Base-by-base conservation (phyloP, 1,140 invertebrate genomes). In the Drosophila sp. region DNA sequence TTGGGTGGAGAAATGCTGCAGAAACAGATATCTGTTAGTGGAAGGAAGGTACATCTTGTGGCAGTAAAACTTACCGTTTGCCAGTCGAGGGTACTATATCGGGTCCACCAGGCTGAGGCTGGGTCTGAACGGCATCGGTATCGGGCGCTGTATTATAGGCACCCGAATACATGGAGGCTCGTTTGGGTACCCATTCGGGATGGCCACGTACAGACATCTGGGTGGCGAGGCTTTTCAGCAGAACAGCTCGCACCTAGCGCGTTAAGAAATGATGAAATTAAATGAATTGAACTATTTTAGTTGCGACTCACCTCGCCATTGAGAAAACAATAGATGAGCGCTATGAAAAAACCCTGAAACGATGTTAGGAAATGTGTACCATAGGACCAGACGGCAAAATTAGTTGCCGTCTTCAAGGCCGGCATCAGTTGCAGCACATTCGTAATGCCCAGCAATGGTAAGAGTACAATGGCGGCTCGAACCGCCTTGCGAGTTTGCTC, bases 311-410 rank as follows among this genome's bases (percentile, higher is more conserved):
- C 97, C 94, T 98, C 97, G 60, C 95, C 96, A 81, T 98, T 98
- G 33, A 97, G 92, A 80, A 98, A 98, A 90, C 97, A 98, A 91
- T 98, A 98, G 23, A 98, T 92, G 2, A 96, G 93, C 0, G 96
- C 95, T 30, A 98, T 95, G 82, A 97, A 96, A 70, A 97, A 95
- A 2, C 97, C 97, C 93, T 98, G 96, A 86, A 97, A 97, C 1
- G 97, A 96, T 2, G 95, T 95, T 8, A 98, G 93, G 78, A 97
- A 96, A 83, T 97, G 95, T 0, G 96, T 96, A 1, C 93, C 93
- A 90, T 97, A 98, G 0, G 95, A 95, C 96, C 97, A 98, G 0
- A 96, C 69, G 0, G 95, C 96, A 79, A 98, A 98, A 66, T 95
- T 93, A 92, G 94, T 94, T 1, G 94, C 93, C 50, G 94, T 93